phyloP scores from a whole-genome alignment of 1,140 invertebrate genomes.

The Helicoverpa zea region DNA sequence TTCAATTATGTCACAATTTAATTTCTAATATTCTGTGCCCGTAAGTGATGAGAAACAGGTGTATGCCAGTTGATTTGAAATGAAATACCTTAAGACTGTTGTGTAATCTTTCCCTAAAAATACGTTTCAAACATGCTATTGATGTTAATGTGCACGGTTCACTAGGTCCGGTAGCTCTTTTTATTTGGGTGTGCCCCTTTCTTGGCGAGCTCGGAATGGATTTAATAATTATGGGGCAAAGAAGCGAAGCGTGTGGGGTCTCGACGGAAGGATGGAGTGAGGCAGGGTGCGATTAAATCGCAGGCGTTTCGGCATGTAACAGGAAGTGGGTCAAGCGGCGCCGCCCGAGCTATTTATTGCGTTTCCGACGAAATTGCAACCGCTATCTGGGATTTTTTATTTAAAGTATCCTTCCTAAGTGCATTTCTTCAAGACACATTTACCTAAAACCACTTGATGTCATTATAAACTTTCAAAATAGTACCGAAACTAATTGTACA shows the following conservation, averaged over 20 bases:
- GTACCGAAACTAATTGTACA: neutral
- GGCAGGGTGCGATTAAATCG: slow-evolving; percentile 83
- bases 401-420: slow-evolving; percentile 42
- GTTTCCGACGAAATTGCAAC: slow-evolving; percentile 82
- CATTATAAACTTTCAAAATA: neutral
- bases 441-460: neutral
- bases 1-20: too few species aligned
- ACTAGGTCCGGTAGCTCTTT: slow-evolving; percentile 59
- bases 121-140: slow-evolving; percentile 28
- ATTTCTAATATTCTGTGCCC: neutral
- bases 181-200: slow-evolving; percentile 70
- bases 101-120: slow-evolving; percentile 24
- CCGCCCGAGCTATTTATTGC: slow-evolving; percentile 83
- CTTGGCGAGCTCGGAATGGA: slow-evolving; percentile 73
- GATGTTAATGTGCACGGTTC: slow-evolving; percentile 45
- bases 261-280: slow-evolving; percentile 75
- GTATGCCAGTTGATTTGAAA: neutral
- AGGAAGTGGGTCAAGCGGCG: slow-evolving; percentile 85
- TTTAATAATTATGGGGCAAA: slow-evolving; percentile 83
- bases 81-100: slow-evolving; percentile 16
- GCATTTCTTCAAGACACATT: slow-evolving; percentile 31
- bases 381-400: slow-evolving; percentile 63
- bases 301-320: slow-evolving; percentile 84
- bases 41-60: neutral
- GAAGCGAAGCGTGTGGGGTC: slow-evolving; percentile 78